A percentile compares a stretch with the other conserved stretches of the same genome.
phyloP scores from a whole-genome alignment of 2,797 vertebrate species.

The Onychomys arenicola region DNA sequence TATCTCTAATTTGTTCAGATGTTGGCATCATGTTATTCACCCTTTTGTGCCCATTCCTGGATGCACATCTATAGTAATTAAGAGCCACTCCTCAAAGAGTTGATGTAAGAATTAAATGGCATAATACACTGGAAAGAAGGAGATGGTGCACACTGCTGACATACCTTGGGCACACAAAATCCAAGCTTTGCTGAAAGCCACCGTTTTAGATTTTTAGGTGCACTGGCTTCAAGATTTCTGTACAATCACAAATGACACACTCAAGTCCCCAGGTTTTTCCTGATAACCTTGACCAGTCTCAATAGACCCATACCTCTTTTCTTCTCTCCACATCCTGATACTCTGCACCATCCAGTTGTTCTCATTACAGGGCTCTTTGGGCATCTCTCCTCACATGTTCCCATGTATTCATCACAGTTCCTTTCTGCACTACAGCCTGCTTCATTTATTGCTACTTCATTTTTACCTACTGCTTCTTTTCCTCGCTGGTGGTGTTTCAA shows the following conservation, averaged over 20 bases:
- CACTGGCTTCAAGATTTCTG: background rate
- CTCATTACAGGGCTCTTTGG: background rate
- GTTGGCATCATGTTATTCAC: background rate
- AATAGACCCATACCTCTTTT: background rate
- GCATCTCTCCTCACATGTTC: background rate
- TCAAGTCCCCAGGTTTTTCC: background rate
- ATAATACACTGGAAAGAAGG: background rate
- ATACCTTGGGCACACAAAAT: background rate
- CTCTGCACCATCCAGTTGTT: background rate
- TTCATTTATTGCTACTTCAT: background rate
- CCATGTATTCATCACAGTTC: background rate
- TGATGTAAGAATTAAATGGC: conserved; percentile 37
- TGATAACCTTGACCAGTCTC: background rate
- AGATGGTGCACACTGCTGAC: background rate
- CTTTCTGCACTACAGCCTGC: background rate
- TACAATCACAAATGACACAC: background rate
- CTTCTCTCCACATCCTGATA: background rate
- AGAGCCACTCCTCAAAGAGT: background rate
- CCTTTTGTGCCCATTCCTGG: background rate
- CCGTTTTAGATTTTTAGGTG: background rate
- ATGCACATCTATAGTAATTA: background rate
- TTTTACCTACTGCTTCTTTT: conserved; percentile 39
- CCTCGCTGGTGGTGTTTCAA: conserved; percentile 47
- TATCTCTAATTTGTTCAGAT: background rate
- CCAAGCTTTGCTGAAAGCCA: background rate